Conservation (phyloP, 2,888 invertebrate species). For the Agonopterix heracliana region DNA sequence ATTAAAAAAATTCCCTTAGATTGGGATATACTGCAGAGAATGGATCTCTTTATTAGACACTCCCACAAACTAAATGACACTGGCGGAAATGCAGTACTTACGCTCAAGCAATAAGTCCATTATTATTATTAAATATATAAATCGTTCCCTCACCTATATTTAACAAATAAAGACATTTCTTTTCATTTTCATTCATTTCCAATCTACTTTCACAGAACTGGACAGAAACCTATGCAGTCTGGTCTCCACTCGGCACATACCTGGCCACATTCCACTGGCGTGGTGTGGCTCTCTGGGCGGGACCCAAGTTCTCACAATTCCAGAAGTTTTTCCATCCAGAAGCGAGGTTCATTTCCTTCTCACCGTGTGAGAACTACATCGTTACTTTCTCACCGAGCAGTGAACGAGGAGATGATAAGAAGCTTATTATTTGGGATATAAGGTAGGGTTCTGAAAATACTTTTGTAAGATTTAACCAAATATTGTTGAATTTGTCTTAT, state of each 20-base stretch:
- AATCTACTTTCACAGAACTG: conserved; percentile 79
- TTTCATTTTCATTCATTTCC: too few species aligned
- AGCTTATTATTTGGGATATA: conserved; percentile 97
- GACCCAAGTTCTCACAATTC: conserved; percentile 93
- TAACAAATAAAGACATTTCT: too few species aligned
- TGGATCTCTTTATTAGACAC: too few species aligned
- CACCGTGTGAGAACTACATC: conserved; percentile 97
- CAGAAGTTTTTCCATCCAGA: conserved; percentile 92
- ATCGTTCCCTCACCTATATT: too few species aligned
- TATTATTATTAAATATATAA: too few species aligned
- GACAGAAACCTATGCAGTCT: conserved; percentile 97
- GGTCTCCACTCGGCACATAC: conserved; percentile 98
- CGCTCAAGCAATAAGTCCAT: too few species aligned
- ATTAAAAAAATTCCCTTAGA: too few species aligned
- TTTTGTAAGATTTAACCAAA: too few species aligned
- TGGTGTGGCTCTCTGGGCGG: conserved; percentile 98
- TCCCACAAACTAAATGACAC: too few species aligned
- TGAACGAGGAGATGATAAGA: conserved; percentile 83
- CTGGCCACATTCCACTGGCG: conserved; percentile 96
- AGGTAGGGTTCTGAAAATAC: conserved; percentile 61
- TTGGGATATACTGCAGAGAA: too few species aligned
- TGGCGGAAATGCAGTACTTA: too few species aligned
- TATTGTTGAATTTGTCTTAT: neutral
- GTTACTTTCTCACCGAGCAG: conserved; percentile 94
- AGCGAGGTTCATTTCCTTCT: conserved; percentile 97